Evolutionary conservation across 2,113 vertebrate species (phyloP).

Genomic region (Oreochromis niloticus): DNA sequence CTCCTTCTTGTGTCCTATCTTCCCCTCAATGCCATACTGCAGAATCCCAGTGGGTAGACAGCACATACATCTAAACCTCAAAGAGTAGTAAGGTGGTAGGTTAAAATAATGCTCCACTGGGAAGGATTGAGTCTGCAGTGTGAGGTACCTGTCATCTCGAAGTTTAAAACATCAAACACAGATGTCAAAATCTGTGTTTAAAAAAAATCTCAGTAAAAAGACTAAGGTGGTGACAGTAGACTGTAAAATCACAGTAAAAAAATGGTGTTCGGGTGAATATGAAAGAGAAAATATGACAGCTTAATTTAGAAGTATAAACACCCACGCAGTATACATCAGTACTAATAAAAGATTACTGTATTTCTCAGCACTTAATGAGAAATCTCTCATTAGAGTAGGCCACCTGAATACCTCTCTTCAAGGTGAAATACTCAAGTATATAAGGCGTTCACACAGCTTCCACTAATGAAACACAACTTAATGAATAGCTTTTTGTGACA

Average conservation of each 20-base stretch:
- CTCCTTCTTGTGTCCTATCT: not conserved
- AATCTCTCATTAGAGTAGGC: slow-evolving; percentile 15
- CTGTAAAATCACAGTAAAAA: not conserved
- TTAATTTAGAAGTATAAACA: slow-evolving; percentile 10
- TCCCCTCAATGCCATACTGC: not conserved
- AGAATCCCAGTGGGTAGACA: not conserved
- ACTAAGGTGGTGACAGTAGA: not conserved
- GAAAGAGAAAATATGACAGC: slow-evolving; percentile 1
- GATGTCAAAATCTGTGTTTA: not conserved
- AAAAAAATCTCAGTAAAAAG: not conserved
- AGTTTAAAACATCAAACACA: slow-evolving; percentile 8
- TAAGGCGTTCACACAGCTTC: slow-evolving; percentile 7
- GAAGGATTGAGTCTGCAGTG: not conserved
- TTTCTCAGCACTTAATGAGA: slow-evolving; percentile 6
- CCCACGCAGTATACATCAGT: not conserved
- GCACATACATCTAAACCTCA: not conserved
- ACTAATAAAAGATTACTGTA: not conserved
- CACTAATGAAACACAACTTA: not conserved
- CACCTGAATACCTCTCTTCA: slow-evolving; percentile 2
- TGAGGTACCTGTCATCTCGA: not conserved
- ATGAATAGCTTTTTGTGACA: not conserved
- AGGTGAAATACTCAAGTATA: slow-evolving; percentile 5
- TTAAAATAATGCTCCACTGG: not conserved
- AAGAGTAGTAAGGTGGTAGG: not conserved
- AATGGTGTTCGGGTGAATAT: not conserved